Percentiles rank a stretch among this genome's conserved stretches.
These are phyloP conservation scores for Lysandra bellargus DNA, from an alignment of 2,888 invertebrate species.

Conservation along the genomic window DNA sequence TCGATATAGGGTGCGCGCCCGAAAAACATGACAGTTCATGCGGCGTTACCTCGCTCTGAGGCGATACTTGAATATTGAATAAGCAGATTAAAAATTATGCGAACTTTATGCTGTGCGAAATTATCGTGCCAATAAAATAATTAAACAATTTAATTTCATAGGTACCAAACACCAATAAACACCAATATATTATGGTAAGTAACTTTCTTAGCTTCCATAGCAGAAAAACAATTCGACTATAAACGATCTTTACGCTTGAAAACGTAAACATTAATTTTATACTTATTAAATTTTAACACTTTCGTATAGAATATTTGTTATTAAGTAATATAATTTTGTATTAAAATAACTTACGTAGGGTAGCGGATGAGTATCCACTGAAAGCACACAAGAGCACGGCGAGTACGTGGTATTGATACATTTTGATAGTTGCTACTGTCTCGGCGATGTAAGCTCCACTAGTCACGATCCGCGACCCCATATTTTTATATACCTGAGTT, in stretches of 20 bases:
- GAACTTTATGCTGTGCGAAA: no score
- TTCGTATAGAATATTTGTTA: no score
- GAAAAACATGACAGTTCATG: no score
- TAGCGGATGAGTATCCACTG: slow-evolving; percentile 1
- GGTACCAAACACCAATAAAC: no score
- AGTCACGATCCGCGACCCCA: slow-evolving; percentile 1
- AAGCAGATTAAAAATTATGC: no score
- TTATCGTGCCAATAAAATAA: no score
- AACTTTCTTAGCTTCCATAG: not conserved
- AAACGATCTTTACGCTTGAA: not conserved
- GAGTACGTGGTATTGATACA: not conserved
- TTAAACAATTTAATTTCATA: no score
- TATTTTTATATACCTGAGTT: slow-evolving; percentile 28
- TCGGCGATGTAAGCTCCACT: slow-evolving; percentile 16
- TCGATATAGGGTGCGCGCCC: no score
- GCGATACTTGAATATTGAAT: no score
- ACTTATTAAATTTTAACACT: not conserved
- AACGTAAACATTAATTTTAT: not conserved
- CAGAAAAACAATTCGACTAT: not conserved
- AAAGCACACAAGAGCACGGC: slow-evolving; percentile 4
- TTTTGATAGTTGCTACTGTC: slow-evolving; percentile 1
- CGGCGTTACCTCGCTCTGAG: no score
- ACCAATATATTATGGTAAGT: no score
- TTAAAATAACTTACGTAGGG: slow-evolving; percentile 1
- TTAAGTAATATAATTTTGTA: no score